A percentile compares a stretch with the other conserved stretches of the same genome.
Evolutionary conservation across 2,113 vertebrate species (phyloP).

Genomic region (Labeo catla): DNA sequence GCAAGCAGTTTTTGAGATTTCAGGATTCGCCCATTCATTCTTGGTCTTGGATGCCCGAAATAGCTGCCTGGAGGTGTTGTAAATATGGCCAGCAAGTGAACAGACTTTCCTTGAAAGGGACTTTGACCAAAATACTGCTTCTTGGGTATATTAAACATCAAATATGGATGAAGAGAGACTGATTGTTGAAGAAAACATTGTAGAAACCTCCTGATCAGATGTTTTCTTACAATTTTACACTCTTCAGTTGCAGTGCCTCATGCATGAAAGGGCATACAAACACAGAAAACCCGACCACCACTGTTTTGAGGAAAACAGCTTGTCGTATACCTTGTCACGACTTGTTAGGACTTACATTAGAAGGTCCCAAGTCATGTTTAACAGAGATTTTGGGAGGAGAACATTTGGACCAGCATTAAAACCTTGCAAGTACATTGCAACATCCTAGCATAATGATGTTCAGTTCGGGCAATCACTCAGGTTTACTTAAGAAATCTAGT

Average conservation of each 20-base stretch:
- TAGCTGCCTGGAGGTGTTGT: too few relatives aligned
- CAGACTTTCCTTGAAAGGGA: too few relatives aligned
- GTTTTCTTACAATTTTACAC: slow-evolving; percentile 1
- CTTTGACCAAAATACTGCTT: background rate
- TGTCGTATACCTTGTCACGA: background rate
- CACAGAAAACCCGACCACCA: background rate
- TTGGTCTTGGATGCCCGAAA: too few relatives aligned
- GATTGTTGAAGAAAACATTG: background rate
- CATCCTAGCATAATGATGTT: background rate
- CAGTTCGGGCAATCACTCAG: background rate
- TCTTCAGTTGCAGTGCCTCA: background rate
- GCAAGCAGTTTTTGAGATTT: too few relatives aligned
- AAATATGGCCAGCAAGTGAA: too few relatives aligned
- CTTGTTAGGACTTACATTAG: background rate
- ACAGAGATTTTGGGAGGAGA: background rate
- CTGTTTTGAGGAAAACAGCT: background rate
- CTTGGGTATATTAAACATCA: background rate
- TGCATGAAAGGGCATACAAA: background rate
- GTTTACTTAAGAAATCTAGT: background rate
- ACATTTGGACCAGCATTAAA: background rate
- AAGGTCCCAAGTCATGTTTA: background rate
- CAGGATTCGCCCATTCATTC: too few relatives aligned
- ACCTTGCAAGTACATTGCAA: slow-evolving; percentile 2
- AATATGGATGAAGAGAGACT: background rate
- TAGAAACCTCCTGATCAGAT: too few relatives aligned